Evolutionary conservation across 2,888 invertebrate species (phyloP).

Genomic region (Morpho helenor): DNA sequence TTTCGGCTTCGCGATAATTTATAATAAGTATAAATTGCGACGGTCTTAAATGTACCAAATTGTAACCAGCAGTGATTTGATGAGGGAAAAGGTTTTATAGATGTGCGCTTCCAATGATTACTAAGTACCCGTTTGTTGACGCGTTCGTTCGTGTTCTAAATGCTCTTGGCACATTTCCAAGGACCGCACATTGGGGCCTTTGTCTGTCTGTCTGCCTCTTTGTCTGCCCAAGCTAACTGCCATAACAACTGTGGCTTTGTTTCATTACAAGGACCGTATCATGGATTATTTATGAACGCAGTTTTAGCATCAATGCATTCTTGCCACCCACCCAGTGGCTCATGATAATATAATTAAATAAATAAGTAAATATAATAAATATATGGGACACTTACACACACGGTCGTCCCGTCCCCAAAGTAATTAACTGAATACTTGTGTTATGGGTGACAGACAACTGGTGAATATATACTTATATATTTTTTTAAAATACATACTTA

Average conservation of each 20-base stretch:
- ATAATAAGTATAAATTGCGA: no score
- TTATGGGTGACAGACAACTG: no score
- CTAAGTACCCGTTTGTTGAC: conserved; percentile 31
- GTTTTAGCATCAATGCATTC: conserved; percentile 14
- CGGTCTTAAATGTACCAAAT: no score
- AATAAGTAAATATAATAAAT: no score
- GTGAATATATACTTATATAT: no score
- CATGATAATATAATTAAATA: not conserved
- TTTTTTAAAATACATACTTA: no score
- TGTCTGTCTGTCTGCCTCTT: conserved; percentile 55
- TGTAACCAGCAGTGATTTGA: no score
- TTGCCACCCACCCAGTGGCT: conserved; percentile 6
- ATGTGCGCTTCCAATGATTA: conserved; percentile 15
- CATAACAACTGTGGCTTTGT: conserved; percentile 32
- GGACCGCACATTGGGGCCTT: conserved; percentile 42
- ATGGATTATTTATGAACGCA: conserved; percentile 31
- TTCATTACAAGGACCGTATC: conserved; percentile 24
- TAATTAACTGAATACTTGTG: no score
- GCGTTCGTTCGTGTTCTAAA: conserved; percentile 29
- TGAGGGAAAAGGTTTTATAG: no score
- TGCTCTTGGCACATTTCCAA: conserved; percentile 53
- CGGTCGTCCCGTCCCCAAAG: no score
- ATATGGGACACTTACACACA: no score
- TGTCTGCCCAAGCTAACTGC: conserved; percentile 42
- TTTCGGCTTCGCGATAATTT: no score